phyloP scores from a whole-genome alignment of 2,113 vertebrate species.

The Peromyscus polionotus region DNA sequence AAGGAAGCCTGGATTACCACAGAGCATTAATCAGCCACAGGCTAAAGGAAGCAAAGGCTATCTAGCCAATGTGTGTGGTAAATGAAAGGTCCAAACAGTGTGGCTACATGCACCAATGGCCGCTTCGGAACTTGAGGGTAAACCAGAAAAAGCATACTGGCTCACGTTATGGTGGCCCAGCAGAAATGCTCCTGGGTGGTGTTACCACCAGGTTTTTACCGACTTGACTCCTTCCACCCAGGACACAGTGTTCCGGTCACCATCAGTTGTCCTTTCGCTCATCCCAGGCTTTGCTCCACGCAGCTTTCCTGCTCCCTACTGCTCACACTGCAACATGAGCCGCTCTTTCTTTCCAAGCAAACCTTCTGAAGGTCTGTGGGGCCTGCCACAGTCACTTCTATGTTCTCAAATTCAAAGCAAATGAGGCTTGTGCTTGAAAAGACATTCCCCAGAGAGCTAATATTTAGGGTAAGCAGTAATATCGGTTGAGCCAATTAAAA shows the following conservation, averaged over 20 bases:
- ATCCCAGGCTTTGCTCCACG: not conserved
- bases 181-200: not conserved
- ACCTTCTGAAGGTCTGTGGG: not conserved
- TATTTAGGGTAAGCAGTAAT: slow-evolving; percentile 53
- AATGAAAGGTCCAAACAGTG: not conserved
- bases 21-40: not conserved
- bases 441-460: slow-evolving; percentile 48
- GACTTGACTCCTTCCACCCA: not conserved
- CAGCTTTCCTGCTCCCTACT: slow-evolving; percentile 63
- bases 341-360: not conserved
- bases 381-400: not conserved
- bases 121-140: not conserved
- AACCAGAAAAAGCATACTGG: not conserved
- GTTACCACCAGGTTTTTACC: not conserved
- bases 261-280: not conserved
- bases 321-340: not conserved
- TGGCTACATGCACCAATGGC: not conserved
- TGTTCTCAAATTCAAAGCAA: slow-evolving; percentile 54
- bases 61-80: too few species aligned
- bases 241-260: not conserved
- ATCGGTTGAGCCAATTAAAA: slow-evolving; percentile 39
- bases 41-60: not conserved
- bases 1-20: not conserved
- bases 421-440: slow-evolving; percentile 50
- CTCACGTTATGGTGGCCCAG: not conserved